Evolutionary conservation across 1,140 invertebrate genomes (phyloP), one percentile per base, ranked within the genome.

Genomic region (Agrilus planipennis): DNA sequence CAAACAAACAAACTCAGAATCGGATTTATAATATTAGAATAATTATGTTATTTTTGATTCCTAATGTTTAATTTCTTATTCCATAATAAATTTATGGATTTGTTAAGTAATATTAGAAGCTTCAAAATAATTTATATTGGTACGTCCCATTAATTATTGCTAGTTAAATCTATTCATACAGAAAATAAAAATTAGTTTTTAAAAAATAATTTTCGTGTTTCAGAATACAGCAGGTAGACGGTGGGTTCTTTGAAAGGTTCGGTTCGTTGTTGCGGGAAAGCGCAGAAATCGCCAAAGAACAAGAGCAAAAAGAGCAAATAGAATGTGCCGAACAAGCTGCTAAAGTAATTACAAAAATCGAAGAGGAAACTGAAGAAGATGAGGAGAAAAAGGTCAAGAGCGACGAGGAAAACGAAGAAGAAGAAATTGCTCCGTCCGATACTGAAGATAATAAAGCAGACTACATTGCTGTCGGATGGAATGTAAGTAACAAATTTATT

Each of bases 191-290:
- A n/a, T n/a, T n/a, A n/a, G n/a, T n/a, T n/a, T n/a, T n/a, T n/a
- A n/a, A n/a, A n/a, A n/a, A n/a, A n/a, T n/a, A n/a, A n/a, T n/a
- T 49, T 48, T 55, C 47, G 70, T 63, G 17, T 25, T 38, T 3
- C 66, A 83, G 81, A 63, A 72, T 84, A 41, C 80, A 83, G 64
- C 76, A 83, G 64, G 66, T 78, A 3, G 81, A 86, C 59, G 79
- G 77, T 47, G 75, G 81, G 21, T 86, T 85, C 54, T 86, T 86
- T 54, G 82, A 86, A 54, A 81, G 77, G 46, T 80, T 84, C 51
- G 81, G 82, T 1, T 79, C 76, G 0, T 60, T 83, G 11, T 57
- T 84, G 20, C 75, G 75, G n/a, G 77, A 82, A 57, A 73, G 71
- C 14, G 54, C 52, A 14, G 52, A 52, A 41, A 43, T 42, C 25